Percentiles rank a stretch among this genome's conserved stretches.
These are phyloP conservation scores for Epicauta chinensis DNA, from an alignment of 1,140 invertebrate species.

Conservation along the genomic window DNA sequence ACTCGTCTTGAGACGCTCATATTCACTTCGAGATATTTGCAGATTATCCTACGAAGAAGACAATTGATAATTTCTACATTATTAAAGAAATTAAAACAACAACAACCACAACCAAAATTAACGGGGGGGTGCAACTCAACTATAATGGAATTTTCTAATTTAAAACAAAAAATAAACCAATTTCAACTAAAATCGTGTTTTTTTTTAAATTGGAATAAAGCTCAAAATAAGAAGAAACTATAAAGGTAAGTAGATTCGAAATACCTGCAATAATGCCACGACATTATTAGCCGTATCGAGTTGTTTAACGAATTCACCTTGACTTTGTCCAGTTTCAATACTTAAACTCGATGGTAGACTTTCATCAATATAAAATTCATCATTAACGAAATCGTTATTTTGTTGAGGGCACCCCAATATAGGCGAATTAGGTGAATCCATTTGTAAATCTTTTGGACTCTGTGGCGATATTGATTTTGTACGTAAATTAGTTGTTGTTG, in stretches of 20 bases:
- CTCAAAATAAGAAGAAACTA: conserved; percentile 19
- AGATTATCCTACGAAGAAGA: conserved; percentile 50
- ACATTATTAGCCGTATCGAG: conserved; percentile 56
- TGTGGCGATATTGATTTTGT: conserved; percentile 37
- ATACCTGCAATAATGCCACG: conserved; percentile 59
- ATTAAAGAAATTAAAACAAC: background rate
- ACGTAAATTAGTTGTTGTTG: conserved; percentile 20
- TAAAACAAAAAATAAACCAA: conserved; percentile 15
- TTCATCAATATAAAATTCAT: conserved; percentile 83
- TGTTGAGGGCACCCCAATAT: conserved; percentile 33
- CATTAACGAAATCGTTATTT: conserved; percentile 60
- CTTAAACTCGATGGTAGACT: conserved; percentile 66
- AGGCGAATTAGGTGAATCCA: conserved; percentile 33
- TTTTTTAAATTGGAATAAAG: conserved; percentile 1
- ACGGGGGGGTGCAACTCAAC: no score
- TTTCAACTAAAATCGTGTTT: background rate
- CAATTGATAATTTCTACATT: background rate
- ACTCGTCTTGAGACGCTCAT: conserved; percentile 47
- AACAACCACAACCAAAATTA: background rate
- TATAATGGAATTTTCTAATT: no score
- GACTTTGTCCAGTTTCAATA: conserved; percentile 52
- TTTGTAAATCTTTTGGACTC: conserved; percentile 30
- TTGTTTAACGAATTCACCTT: conserved; percentile 42
- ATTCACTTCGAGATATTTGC: conserved; percentile 49
- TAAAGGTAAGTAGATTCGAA: conserved; percentile 25